Evolutionary conservation across 2,888 invertebrate species (phyloP).

Genomic region (Patella pellucida): DNA sequence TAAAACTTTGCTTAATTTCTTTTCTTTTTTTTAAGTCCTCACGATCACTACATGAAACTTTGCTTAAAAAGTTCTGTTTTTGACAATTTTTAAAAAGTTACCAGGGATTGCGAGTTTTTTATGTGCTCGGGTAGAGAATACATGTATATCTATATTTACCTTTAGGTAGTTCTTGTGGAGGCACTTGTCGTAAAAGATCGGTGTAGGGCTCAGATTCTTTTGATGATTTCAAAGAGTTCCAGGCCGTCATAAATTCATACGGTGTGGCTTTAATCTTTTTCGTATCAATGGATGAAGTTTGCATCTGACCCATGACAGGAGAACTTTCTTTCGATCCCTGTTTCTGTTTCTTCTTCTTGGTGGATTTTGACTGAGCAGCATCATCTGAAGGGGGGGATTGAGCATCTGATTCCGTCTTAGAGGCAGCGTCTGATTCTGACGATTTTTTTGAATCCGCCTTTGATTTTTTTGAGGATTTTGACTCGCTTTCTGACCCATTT

Average conservation of each 20-base stretch:
- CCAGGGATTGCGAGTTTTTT: no score
- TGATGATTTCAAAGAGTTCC: constrained; percentile 63
- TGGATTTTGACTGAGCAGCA: constrained; percentile 13
- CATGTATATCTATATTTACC: constrained; percentile 44
- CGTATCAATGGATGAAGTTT: constrained; percentile 39
- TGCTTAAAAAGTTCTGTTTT: no score
- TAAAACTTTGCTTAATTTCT: no score
- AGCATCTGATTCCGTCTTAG: background rate
- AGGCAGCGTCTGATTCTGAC: background rate
- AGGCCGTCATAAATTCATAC: constrained; percentile 68
- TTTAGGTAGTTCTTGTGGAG: constrained; percentile 58
- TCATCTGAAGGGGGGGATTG: constrained; percentile 18
- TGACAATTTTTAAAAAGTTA: no score
- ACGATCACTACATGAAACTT: no score
- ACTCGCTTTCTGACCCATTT: background rate
- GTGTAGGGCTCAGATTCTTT: constrained; percentile 58
- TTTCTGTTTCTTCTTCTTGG: constrained; percentile 26
- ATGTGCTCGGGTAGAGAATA: no score
- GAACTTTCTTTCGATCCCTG: constrained; percentile 29
- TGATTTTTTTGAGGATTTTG: background rate
- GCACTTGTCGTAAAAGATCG: constrained; percentile 60
- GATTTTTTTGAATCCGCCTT: background rate
- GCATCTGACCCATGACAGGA: constrained; percentile 48
- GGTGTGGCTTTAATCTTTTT: constrained; percentile 61
- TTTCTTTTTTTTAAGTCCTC: no score